Conservation (phyloP, 64 coral and sea anemone genomes). For the Stichodactyla helianthus region DNA sequence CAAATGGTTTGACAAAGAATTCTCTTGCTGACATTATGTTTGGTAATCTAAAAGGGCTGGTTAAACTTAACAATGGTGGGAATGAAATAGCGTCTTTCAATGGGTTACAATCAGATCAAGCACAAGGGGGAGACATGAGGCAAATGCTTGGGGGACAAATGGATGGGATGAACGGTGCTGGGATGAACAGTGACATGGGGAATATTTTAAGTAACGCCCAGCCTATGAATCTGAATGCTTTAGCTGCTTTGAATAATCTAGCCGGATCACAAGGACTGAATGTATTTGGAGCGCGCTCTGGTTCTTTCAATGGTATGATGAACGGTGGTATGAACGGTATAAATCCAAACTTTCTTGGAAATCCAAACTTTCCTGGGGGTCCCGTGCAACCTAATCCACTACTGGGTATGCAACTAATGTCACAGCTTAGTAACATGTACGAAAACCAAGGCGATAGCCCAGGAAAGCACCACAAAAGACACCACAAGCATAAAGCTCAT, state of each 20-base stretch:
- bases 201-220: neutral
- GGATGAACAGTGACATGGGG: neutral
- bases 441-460: neutral
- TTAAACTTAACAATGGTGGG: neutral
- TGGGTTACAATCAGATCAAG: neutral
- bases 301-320: neutral
- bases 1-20: slow-evolving; percentile 46
- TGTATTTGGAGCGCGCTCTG: neutral
- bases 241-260: slow-evolving; percentile 1
- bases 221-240: neutral
- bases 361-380: neutral
- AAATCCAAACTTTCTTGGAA: neutral
- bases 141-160: slow-evolving; percentile 15
- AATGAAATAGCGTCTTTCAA: neutral
- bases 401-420: neutral
- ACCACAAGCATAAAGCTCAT: neutral
- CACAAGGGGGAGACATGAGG: slow-evolving; percentile 13
- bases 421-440: slow-evolving; percentile 8
- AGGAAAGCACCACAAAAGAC: neutral
- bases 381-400: neutral
- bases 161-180: neutral
- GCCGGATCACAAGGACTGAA: slow-evolving; percentile 5
- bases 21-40: slow-evolving; percentile 55
- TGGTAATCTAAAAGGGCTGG: slow-evolving; percentile 49
- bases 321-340: slow-evolving; percentile 2